Base-by-base conservation (phyloP, 2,113 vertebrate genomes). In the Chaenocephalus aceratus region DNA sequence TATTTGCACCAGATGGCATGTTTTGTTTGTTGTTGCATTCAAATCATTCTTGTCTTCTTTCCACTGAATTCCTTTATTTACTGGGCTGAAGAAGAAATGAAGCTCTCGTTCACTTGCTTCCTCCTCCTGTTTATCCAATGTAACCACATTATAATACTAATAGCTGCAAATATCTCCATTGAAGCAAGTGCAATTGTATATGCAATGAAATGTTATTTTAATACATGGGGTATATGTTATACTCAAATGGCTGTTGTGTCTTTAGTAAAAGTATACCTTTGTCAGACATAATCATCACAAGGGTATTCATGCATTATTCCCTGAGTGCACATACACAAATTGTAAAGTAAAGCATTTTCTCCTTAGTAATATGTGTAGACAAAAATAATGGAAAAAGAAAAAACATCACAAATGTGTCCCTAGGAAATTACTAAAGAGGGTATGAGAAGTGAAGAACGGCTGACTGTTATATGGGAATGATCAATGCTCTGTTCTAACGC, bases 201-300 rank as follows among this genome's bases (percentile, higher is more conserved):
- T 49, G 30, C 8, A 70, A 56, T n/a, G 0, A 75, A 49, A 73
- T 61, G 15, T 41, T 51, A 58, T 26, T 64, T 58, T 26, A 68
- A 69, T 62, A 12, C 44, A 67, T 48, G 6, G 53, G 14, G 21
- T 53, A 21, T 48, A 26, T 60, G 46, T 44, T 83, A 11, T 49
- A 15, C 12, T 64, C 63, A 36, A 41, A 62, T 34, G 68, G 34
- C 18, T 64, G 34, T 30, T 45, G 26, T 59, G 18, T 82, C 23
- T 68, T 72, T 59, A 65, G 57, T 63, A 44, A 72, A 75, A 79
- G 79, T 68, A 69, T 21, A 75, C 16, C 58, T 61, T 34, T 66
- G 46, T 77, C 69, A 68, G 52, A 48, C 26, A 72, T 79, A 64
- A 83, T 83, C 15, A 73, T 67, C 56, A 18, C 60, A n/a, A 51